Evolutionary conservation across 2,113 vertebrate species (phyloP).

Genomic region (Antechinus flavipes): DNA sequence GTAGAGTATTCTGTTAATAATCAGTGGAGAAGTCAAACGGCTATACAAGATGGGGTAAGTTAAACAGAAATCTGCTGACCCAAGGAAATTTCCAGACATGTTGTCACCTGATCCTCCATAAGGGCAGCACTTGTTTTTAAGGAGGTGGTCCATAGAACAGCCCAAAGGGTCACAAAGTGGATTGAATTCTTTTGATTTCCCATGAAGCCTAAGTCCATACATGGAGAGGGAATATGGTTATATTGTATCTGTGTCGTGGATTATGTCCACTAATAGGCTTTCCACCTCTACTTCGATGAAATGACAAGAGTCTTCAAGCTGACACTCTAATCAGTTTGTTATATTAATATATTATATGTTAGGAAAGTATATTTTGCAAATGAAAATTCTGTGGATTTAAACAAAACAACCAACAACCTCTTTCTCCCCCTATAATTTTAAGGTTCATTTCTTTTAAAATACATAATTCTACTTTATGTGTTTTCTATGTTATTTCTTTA

Average conservation of each 20-base stretch:
- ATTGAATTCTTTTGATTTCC: conserved; percentile 70
- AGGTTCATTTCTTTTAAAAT: conserved; percentile 42
- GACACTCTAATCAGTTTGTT: conserved; percentile 48
- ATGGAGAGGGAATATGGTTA: conserved; percentile 57
- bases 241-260: conserved; percentile 47
- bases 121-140: conserved; percentile 70
- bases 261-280: conserved; percentile 34
- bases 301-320: conserved; percentile 40
- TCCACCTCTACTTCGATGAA: conserved; percentile 44
- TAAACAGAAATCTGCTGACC: conserved; percentile 75
- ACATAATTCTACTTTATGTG: conserved; percentile 5
- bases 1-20: conserved; percentile 68
- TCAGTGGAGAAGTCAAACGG: conserved; percentile 72
- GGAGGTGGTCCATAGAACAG: conserved; percentile 75
- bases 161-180: conserved; percentile 73
- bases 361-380: conserved; percentile 58
- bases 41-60: conserved; percentile 70
- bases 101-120: conserved; percentile 76
- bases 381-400: conserved; percentile 57
- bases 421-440: conserved; percentile 20
- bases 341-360: conserved; percentile 46
- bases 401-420: conserved; percentile 49
- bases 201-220: conserved; percentile 59
- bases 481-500: conserved; percentile 63
- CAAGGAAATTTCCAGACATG: conserved; percentile 76